Base-by-base conservation (phyloP, 2,888 invertebrate genomes). In the Brenthis hecate region DNA sequence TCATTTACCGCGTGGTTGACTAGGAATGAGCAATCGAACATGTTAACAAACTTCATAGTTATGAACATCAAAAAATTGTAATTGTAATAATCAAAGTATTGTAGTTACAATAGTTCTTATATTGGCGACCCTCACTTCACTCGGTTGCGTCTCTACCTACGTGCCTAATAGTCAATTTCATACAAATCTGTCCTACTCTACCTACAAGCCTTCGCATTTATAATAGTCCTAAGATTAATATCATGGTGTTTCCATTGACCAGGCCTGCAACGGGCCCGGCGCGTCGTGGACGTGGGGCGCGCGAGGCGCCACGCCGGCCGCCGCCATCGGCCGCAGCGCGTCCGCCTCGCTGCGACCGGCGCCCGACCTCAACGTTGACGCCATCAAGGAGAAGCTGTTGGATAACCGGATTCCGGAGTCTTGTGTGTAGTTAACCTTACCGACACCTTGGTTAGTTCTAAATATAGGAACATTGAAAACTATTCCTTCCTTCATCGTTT, bases 331-430 rank as follows among this genome's bases (percentile, higher is more conserved):
- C 0, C 93, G 93, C 72, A 93, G 93, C 74, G 93, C 92, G 65
- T 92, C 93, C 55, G 89, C 93, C 63, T 91, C 94, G 71, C 85
- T 92, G 75, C 91, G 90, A 3, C 73, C 75, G 28, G 83, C 89
- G 60, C 82, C 86, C 58, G 89, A 89, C 80, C 94, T 96, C 81
- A 97, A 97, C 90, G 97, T 97, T 68, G 95, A 96, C 86, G 97
- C 97, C 81, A 97, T 97, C 88, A 97, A 97, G 87, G 96, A 97
- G 88, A 95, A 97, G 83, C 94, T 97, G 73, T 96, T 97, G 94
- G 96, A 97, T 81, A 96, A 96, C 85, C 95, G 97, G 84, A 95
- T 97, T 84, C 97, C 97, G 56, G 97, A 97, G 90, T 97, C 97
- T 85, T 97, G 97, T 92, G 97, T 97, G 81, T 97, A 96, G 95